These are phyloP conservation scores for Aphis craccivora DNA, from an alignment of 1,140 invertebrate species.

Conservation along the genomic window DNA sequence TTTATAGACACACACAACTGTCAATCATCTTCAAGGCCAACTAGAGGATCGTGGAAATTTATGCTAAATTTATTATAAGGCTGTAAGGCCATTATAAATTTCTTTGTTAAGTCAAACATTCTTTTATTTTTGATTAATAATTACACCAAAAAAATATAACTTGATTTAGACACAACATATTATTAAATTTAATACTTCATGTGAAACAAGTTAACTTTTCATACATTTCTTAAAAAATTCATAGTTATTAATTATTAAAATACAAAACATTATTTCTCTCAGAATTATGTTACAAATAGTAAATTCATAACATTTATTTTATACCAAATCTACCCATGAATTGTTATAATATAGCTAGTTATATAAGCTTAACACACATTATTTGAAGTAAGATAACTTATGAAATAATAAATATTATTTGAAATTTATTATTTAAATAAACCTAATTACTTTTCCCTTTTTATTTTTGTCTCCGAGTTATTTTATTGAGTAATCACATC, in stretches of 20 bases:
- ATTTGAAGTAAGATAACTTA: no score
- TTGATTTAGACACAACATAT: not conserved
- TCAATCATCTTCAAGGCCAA: slow-evolving; percentile 43
- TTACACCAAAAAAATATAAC: not conserved
- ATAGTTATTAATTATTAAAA: not conserved
- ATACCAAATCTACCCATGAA: not conserved
- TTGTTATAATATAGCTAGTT: not conserved
- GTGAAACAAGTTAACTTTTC: not conserved
- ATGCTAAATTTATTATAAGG: slow-evolving; percentile 11
- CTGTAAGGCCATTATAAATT: slow-evolving; percentile 3
- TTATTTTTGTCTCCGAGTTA: not conserved
- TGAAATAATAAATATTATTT: no score
- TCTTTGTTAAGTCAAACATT: not conserved
- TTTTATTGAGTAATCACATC: not conserved
- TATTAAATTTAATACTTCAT: not conserved
- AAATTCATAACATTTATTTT: not conserved
- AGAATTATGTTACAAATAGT: not conserved
- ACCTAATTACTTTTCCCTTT: not conserved
- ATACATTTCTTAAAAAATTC: not conserved
- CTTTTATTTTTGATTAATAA: not conserved
- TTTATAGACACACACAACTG: not conserved
- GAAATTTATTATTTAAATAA: not conserved
- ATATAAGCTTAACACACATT: not conserved
- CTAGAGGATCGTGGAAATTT: not conserved
- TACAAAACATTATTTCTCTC: not conserved